These are phyloP conservation scores for Hydrotaea cyrtoneurina DNA, from an alignment of 2,888 invertebrate species.

Conservation along the genomic window DNA sequence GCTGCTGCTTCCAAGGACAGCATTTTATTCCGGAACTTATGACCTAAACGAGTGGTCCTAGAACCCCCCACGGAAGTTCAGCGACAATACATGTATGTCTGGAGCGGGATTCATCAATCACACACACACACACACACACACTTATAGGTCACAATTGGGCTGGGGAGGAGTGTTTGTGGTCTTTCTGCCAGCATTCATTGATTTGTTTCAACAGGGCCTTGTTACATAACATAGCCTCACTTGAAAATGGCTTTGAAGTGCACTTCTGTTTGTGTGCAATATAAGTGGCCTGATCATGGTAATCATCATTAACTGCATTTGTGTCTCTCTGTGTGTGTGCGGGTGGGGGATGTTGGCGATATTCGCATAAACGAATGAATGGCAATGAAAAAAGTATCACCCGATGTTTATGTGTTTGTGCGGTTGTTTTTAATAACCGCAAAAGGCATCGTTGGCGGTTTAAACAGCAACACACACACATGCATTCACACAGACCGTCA, in stretches of 20 bases:
- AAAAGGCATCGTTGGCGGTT: slow-evolving; percentile 57
- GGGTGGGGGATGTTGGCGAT: background rate
- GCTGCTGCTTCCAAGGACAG: no score
- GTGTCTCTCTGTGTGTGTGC: slow-evolving; percentile 3
- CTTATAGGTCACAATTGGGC: no score
- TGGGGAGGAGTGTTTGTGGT: no score
- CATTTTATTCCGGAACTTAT: no score
- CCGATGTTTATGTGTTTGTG: slow-evolving; percentile 38
- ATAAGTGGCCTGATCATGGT: slow-evolving; percentile 22
- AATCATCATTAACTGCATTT: slow-evolving; percentile 47
- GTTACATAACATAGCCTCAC: background rate
- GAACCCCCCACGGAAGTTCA: no score
- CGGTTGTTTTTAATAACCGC: slow-evolving; percentile 52
- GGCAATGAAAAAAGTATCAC: slow-evolving; percentile 29
- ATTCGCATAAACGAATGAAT: background rate
- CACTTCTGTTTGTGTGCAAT: background rate
- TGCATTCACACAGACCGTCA: background rate
- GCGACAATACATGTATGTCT: no score
- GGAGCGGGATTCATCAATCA: no score
- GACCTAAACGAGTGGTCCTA: no score
- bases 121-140: no score
- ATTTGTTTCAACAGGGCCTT: background rate
- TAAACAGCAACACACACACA: background rate
- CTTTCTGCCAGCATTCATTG: no score
- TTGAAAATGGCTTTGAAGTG: slow-evolving; percentile 13